Base-by-base conservation (phyloP, 2,113 vertebrate species). In the Aramus guarauna region DNA sequence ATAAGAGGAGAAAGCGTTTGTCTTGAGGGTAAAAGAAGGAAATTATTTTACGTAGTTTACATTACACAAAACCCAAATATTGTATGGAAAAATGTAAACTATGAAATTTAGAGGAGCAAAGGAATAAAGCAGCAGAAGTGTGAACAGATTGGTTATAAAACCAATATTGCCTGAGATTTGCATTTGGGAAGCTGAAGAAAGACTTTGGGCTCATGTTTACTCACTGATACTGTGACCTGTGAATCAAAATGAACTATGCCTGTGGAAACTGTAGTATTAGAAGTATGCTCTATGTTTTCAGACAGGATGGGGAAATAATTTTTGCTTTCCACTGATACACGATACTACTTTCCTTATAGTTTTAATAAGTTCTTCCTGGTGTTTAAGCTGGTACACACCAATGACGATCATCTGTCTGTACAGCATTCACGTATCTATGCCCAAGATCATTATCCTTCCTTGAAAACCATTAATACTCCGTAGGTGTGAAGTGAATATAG, bases 81-180 rank as follows among this genome's bases (percentile, higher is more conserved):
- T 58, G 36, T 52, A 14, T 30, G 63, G 73, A 53, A 76, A 56
- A 86, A 80, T 6, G 52, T 50, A 71, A 94, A 50, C 90, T 18
- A 48, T 39, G 84, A 58, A 83, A 71, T 82, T 64, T 21, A 66
- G 59, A 95, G 75, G 27, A 84, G 53, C 55, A 62, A 75, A 93
- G 23, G 71, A 62, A 79, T 87, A 85, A 96, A 89, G 63, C 37
- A 53, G 45, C 73, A 79, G 62, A 81, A 95, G 81, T 85, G 16
- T 43, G 85, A 96, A 92, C 94, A 87, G 71, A 88, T 97, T 79
- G 92, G 62, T 89, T 95, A 53, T 75, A 96, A 91, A 89, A 96
- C 1, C 74, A 85, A 30, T 76, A 75, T 76, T 96, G 67, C 53
- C 48, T n/a, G 24, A 90, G 74, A 75, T 90, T 83, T 88, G 92